Evolutionary conservation across 2,888 invertebrate species (phyloP).

Genomic region (Himalopsyche kuldschensis): DNA sequence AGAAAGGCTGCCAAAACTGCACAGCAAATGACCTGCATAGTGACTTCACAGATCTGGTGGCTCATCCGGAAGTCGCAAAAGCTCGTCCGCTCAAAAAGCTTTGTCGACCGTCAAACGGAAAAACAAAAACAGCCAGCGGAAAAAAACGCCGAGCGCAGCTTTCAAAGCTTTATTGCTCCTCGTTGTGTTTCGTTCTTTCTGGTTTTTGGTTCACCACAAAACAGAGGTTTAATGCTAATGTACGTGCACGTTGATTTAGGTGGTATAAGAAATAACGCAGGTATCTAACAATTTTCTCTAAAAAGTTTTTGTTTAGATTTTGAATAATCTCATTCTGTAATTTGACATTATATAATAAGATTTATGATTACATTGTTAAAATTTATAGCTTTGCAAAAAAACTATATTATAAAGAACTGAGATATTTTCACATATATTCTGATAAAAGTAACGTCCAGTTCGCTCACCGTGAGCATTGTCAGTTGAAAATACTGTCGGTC

Average conservation of each 20-base stretch:
- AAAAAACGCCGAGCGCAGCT: not conserved
- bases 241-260: not conserved
- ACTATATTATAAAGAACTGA: too few relatives aligned
- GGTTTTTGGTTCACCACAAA: not conserved
- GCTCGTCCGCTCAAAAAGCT: not conserved
- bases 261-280: too few relatives aligned
- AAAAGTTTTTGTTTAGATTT: too few relatives aligned
- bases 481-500: too few relatives aligned
- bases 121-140: not conserved
- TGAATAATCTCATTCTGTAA: too few relatives aligned
- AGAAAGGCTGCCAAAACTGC: not conserved
- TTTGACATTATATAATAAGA: too few relatives aligned
- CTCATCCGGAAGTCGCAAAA: not conserved
- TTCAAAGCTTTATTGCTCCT: not conserved
- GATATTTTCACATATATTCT: too few relatives aligned
- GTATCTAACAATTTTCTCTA: too few relatives aligned
- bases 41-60: not conserved
- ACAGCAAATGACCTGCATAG: not conserved
- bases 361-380: too few relatives aligned
- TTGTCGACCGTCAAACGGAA: not conserved
- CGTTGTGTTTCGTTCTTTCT: not conserved
- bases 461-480: too few relatives aligned
- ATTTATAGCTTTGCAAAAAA: too few relatives aligned
- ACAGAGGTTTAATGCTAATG: not conserved
- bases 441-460: too few relatives aligned